Base-by-base conservation (phyloP, 2,797 vertebrate genomes). In the Pangasius larnaudii region DNA sequence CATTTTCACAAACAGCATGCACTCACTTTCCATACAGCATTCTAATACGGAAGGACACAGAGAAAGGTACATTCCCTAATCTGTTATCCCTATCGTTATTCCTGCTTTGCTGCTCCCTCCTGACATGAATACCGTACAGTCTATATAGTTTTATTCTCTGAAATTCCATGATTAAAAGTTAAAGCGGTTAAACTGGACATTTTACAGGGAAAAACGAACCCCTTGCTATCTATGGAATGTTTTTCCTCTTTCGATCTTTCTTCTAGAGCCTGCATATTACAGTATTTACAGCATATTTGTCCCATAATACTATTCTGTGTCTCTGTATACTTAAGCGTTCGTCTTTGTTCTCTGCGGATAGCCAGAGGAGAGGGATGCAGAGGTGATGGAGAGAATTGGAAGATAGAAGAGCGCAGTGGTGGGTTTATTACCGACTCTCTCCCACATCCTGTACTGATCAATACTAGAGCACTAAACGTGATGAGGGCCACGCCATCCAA, bases 381-480 rank as follows among this genome's bases (percentile, higher is more conserved):
- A 71, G 65, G 71, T 69, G 86, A 82, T 90, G 74, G 92, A 91
- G 90, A 91, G 91, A 90, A 85, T 91, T 86, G 89, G 86, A 89
- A 89, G 87, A 89, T 90, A 90, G 92, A 93, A 92, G 90, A 90
- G 85, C 89, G 94, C 93, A 89, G 27, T 89, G 88, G 93, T 92
- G 92, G 92, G 92, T 95, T 95, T 95, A 95, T 94, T 95, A 94
- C 94, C 42, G 89, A 88, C 94, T 94, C 95, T 93, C 93, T 92
- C 77, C 90, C 93, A 94, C 93, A 95, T 95, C 94, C 95, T 95
- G 93, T 93, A 74, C 93, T 95, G 94, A 96, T 96, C 95, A 92
- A 95, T 95, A 95, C 89, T 56, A 88, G 91, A 95, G 94, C 95
- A 95, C 94, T 95, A 96, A 95, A 95, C 93, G 92, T 94, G 95